phyloP scores from a whole-genome alignment of 2,113 vertebrate species.

The Varanus komodoensis region DNA sequence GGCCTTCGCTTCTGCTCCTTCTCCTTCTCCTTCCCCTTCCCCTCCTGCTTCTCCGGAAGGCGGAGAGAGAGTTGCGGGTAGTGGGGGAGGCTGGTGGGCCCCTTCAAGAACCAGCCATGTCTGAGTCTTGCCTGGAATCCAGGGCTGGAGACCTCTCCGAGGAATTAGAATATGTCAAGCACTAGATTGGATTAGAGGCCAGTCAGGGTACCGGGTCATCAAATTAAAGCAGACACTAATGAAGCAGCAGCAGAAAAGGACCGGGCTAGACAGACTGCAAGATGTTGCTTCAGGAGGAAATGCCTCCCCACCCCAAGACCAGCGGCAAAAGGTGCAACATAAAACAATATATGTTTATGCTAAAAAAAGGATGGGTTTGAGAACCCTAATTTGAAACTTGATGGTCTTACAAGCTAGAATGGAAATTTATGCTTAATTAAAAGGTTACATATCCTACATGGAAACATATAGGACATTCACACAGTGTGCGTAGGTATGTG shows the following conservation, averaged over 20 bases:
- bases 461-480: not conserved
- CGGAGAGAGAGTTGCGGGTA: not conserved
- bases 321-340: not conserved
- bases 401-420: not conserved
- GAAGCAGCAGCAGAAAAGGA: accelerated
- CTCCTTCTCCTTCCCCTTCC: too few relatives aligned
- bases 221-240: not conserved
- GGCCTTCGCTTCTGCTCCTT: not conserved
- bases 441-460: not conserved
- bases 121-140: slow-evolving; percentile 29
- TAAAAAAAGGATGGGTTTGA: not conserved
- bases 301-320: not conserved
- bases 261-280: not conserved
- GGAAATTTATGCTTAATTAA: not conserved
- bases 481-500: not conserved
- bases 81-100: accelerated
- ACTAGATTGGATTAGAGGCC: slow-evolving; percentile 53
- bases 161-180: slow-evolving; percentile 63
- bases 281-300: not conserved
- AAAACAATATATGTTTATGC: not conserved
- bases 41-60: not conserved
- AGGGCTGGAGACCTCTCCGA: slow-evolving; percentile 7
- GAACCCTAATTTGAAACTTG: not conserved
- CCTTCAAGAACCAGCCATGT: not conserved
- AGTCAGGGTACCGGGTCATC: not conserved